A percentile compares a stretch with the other conserved stretches of the same genome.
Evolutionary conservation across 2,888 invertebrate species (phyloP).

Genomic region (Tipula vernalis): DNA sequence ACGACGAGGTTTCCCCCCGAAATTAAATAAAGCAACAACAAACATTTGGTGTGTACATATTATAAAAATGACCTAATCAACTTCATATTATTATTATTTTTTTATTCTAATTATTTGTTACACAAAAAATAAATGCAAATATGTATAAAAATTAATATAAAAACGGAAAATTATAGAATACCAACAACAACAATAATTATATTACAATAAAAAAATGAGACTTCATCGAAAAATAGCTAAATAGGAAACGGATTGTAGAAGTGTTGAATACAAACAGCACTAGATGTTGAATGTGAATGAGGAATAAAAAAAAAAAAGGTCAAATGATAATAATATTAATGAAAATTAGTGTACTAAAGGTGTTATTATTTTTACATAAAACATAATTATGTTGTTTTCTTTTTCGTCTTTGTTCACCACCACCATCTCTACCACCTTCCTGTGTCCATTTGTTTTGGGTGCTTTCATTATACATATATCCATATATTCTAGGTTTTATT

Average conservation of each 20-base stretch:
- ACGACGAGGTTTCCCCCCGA: background rate
- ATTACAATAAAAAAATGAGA: background rate
- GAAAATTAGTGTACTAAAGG: constrained; percentile 4
- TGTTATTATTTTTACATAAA: constrained; percentile 4
- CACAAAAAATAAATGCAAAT: background rate
- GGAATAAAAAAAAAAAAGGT: background rate
- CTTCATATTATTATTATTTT: background rate
- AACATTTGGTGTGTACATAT: background rate
- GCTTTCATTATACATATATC: background rate
- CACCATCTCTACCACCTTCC: background rate
- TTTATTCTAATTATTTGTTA: background rate
- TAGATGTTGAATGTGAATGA: background rate
- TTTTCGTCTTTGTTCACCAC: background rate
- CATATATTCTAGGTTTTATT: background rate
- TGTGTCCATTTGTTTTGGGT: background rate
- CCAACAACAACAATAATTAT: background rate
- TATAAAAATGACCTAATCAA: background rate
- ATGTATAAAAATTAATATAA: background rate
- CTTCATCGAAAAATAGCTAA: background rate
- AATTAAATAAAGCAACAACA: background rate
- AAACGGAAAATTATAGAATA: background rate
- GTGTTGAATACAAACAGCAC: background rate
- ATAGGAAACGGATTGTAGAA: background rate
- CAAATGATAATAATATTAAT: background rate
- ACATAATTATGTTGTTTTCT: background rate